phyloP scores from a whole-genome alignment of 2,113 vertebrate species.

The Mastomys coucha region DNA sequence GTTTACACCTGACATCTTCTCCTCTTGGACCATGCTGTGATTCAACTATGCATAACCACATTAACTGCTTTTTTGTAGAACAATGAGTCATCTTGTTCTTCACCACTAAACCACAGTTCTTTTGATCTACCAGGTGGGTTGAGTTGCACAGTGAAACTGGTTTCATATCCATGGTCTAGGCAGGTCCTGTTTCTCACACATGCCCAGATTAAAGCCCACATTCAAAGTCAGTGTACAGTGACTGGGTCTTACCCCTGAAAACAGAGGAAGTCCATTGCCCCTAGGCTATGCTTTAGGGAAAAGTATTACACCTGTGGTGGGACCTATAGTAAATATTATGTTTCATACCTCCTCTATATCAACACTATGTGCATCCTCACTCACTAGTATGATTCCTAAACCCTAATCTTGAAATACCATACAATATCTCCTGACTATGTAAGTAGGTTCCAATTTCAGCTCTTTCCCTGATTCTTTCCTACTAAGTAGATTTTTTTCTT shows the following conservation, averaged over 20 bases:
- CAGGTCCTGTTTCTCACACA: neutral
- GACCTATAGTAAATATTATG: neutral
- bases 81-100: neutral
- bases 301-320: neutral
- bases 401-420: neutral
- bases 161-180: neutral
- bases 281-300: neutral
- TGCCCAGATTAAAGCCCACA: neutral
- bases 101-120: neutral
- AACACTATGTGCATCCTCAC: neutral
- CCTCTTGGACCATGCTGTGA: too few relatives aligned
- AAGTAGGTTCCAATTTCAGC: neutral
- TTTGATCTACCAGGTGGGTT: neutral
- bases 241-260: neutral
- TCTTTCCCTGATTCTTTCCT: neutral
- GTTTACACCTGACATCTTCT: neutral
- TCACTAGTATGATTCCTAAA: neutral
- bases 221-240: neutral
- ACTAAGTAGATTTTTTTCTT: neutral
- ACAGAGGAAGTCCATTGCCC: neutral
- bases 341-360: neutral
- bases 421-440: neutral
- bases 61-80: neutral
- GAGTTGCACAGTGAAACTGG: neutral
- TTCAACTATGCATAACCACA: neutral